Percentiles rank a stretch among this genome's conserved stretches.
Conservation (phyloP, 2,113 vertebrate genomes). For the Chlorodrepanis virens region DNA sequence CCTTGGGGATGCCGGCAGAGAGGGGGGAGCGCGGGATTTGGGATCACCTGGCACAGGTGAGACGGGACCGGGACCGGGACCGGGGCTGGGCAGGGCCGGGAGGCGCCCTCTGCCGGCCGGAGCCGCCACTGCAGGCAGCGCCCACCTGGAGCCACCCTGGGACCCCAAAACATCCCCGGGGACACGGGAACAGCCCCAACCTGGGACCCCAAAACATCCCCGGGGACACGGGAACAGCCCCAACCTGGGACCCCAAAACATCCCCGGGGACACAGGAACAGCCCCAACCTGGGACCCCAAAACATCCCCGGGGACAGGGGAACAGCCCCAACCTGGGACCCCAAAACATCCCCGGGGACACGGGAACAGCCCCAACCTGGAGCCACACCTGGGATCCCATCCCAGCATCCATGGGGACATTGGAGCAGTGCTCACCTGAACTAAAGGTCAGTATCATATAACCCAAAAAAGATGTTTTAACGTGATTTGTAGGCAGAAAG, state of each 20-base stretch:
- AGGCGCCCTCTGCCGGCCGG: conserved; percentile 58
- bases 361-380: not conserved
- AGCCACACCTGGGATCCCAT: too few species aligned
- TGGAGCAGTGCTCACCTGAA: not conserved
- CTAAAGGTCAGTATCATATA: fast-evolving
- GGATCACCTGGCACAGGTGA: not conserved
- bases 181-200: not conserved
- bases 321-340: not conserved
- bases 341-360: not conserved
- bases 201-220: not conserved
- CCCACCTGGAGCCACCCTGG: not conserved
- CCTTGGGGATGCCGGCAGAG: not conserved
- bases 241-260: not conserved
- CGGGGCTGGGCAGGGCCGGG: not conserved
- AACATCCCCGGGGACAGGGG: not conserved
- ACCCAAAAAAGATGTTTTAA: not conserved
- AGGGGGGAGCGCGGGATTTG: not conserved
- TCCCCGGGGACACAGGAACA: too few species aligned
- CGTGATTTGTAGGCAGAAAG: not conserved
- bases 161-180: not conserved
- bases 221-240: not conserved
- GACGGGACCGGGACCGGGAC: not conserved
- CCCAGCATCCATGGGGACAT: not conserved
- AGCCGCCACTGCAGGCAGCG: not conserved
- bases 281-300: not conserved